These are phyloP conservation scores for Dynastes hyllus DNA, from an alignment of 2,888 invertebrate species.

Conservation along the genomic window DNA sequence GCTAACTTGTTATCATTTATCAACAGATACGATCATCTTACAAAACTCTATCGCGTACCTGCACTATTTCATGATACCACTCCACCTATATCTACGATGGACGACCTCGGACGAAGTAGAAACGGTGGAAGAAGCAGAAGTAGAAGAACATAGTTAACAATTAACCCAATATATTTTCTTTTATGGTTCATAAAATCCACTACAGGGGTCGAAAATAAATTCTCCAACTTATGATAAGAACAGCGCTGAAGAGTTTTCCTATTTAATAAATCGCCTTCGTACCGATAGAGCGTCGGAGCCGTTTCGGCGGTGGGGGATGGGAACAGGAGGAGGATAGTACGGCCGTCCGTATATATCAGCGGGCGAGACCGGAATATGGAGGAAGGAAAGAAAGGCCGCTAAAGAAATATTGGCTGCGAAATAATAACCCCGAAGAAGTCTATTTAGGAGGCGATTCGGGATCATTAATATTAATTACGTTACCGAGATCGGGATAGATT, in stretches of 20 bases:
- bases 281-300: constrained; percentile 4
- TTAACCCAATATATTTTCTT: constrained; percentile 50
- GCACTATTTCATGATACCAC: neutral
- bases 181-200: constrained; percentile 49
- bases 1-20: constrained; percentile 31
- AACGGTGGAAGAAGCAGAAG: no score
- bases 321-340: neutral
- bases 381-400: constrained; percentile 10
- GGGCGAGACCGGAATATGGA: constrained; percentile 15
- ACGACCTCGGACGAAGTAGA: no score
- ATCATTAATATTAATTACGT: constrained; percentile 63
- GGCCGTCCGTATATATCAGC: neutral
- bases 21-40: constrained; percentile 13
- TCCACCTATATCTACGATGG: neutral
- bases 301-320: neutral
- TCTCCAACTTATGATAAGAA: constrained; percentile 50
- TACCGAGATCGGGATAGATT: neutral
- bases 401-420: constrained; percentile 46
- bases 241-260: constrained; percentile 42
- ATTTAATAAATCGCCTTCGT: constrained; percentile 37
- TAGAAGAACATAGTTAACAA: constrained; percentile 31
- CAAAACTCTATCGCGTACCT: neutral
- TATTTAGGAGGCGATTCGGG: constrained; percentile 60
- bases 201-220: constrained; percentile 48
- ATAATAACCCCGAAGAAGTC: constrained; percentile 54